Evolutionary conservation across 2,113 vertebrate genomes (phyloP), one percentile per base, ranked within the genome.

Genomic region (Scytalopus superciliaris): DNA sequence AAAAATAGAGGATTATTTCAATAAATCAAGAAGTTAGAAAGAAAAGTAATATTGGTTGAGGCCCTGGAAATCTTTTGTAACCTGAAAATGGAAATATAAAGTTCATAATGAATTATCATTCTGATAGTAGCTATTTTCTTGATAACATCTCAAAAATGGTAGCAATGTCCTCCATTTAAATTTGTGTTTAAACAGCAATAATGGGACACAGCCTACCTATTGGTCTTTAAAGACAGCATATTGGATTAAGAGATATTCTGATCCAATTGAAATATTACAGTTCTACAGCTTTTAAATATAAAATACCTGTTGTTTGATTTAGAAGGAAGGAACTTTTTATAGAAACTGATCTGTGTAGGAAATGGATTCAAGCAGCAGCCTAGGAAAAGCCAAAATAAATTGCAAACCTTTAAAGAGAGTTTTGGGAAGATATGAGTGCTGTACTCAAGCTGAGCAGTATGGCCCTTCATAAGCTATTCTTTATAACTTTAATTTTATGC

Each of bases 401-500:
- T 72, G 19, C 25, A 89, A 94, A 84, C 69, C 37, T 79, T 91
- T 94, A 79, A 91, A 55, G n/a, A 70, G 53, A 84, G 50, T 82
- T 96, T 70, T 53, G 27, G 75, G 79, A 80, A 96, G 50, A 86
- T 89, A 87, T 84, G 60, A 62, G 57, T 25, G 25, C 21, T 27
- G 37, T 73, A 35, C 37, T 91, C 78, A 47, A 59, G 5, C 10
- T 55, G 45, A 87, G 31, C 35, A 56, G 30, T 27, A 37, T 17
- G 19, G 15, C 12, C n/a, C 31, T 80, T 59, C 45, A 66, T 74
- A 92, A 91, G 42, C 15, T 85, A 63, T 74, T 69, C 23, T 67
- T 74, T 88, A 21, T 42, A 78, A 63, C 40, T 86, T 89, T 80
- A 94, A 96, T 93, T 91, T 94, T 77, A 80, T 77, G 89, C 72